Percentiles rank a stretch among this genome's conserved stretches.
Evolutionary conservation across 2,113 vertebrate genomes (phyloP).

Genomic region (Riparia riparia): DNA sequence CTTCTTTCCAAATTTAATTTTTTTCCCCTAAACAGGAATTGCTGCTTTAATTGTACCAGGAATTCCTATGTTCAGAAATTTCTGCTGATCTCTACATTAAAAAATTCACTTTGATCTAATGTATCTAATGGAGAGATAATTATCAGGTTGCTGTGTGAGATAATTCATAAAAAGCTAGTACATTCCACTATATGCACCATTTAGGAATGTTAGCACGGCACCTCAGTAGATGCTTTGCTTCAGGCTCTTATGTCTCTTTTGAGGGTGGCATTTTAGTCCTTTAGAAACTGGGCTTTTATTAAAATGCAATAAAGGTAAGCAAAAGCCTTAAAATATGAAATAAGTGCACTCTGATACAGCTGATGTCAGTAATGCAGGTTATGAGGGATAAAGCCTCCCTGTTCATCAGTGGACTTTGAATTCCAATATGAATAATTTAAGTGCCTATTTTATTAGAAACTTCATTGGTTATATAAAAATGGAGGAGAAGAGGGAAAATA

Average conservation of each 20-base stretch:
- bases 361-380: background rate
- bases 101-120: background rate
- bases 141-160: background rate
- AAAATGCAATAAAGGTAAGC: background rate
- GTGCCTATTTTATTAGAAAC: background rate
- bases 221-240: background rate
- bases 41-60: background rate
- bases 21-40: background rate
- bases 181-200: background rate
- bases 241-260: background rate
- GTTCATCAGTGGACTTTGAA: background rate
- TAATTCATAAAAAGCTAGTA: background rate
- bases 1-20: background rate
- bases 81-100: background rate
- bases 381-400: background rate
- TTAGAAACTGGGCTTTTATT: background rate
- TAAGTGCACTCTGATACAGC: background rate
- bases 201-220: background rate
- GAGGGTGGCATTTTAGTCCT: background rate
- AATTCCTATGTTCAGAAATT: background rate
- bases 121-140: background rate
- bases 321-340: background rate
- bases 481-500: background rate
- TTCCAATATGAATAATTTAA: background rate
- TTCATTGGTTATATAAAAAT: background rate